Base-by-base conservation (phyloP, 2,888 invertebrate species). In the Orthonevra nobilis region DNA sequence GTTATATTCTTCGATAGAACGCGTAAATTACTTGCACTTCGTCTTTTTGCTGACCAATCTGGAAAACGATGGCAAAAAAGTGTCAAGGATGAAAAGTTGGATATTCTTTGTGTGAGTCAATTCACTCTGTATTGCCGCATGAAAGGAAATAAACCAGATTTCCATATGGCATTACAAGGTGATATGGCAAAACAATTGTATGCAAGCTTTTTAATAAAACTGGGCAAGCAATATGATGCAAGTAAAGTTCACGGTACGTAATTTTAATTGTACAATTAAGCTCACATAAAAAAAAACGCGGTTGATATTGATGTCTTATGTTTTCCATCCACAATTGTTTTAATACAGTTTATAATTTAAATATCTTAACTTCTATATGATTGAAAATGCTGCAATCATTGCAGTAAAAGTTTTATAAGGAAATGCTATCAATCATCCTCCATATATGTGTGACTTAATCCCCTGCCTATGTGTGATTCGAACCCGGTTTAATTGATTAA, bases 141-240 rank as follows among this genome's bases (percentile, higher is more conserved):
- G 84, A 96, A 97, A 89, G 97, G 97, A 2, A 97, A 95, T 86
- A 96, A 95, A 86, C 94, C 96, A 17, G 97, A 97, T 88, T 97
- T 96, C 87, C 96, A 96, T 85, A 90, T 92, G 82, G 94, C 97
- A 1, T 97, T 97, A 97, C 91, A 92, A 19, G 93, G 94, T 0
- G 92, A 93, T 1, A 90, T 92, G 74, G 95, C 97, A 0, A 91
- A 94, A 84, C 89, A 90, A 42, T 92, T 96, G 83, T 97, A 97
- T 89, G 91, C 92, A 50, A 90, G 91, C 64, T 95, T 97, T 84
- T 85, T 97, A 9, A 86, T 91, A 70, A 89, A 92, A 83, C 87
- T 97, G 81, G 91, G 90, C 83, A 89, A 89, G 81, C 89, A 90
- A 15, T 96, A 97, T 85, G 90, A 91, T 44, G 88, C 92, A 5